These are phyloP conservation scores for Esox masquinongy DNA, from an alignment of 2,797 vertebrate species.

Conservation along the genomic window DNA sequence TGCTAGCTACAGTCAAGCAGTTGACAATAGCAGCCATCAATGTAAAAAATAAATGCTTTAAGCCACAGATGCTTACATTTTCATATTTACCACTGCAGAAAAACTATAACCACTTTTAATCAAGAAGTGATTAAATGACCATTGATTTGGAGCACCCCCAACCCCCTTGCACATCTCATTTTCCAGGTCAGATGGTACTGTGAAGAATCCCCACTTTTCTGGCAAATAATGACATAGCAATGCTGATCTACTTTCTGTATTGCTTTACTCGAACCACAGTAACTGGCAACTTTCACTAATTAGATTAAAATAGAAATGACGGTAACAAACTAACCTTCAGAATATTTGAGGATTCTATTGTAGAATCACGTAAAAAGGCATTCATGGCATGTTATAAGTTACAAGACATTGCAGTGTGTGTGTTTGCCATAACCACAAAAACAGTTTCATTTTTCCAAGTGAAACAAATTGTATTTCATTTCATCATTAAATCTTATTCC, in stretches of 20 bases:
- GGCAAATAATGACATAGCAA: no score
- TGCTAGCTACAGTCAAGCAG: no score
- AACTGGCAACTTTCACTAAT: background rate
- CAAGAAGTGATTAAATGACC: no score
- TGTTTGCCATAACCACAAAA: background rate
- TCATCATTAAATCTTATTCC: background rate
- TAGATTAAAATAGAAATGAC: background rate
- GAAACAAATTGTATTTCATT: background rate
- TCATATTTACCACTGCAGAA: no score
- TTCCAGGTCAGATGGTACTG: no score
- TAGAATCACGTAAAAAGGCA: background rate
- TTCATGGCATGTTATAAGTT: background rate
- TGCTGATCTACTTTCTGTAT: background rate
- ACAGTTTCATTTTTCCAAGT: background rate
- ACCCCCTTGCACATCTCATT: no score
- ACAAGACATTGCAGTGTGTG: background rate
- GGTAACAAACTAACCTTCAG: background rate
- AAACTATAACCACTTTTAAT: no score
- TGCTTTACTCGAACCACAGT: background rate
- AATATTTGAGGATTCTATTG: constrained; percentile 7
- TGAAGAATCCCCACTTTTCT: no score
- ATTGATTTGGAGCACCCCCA: no score
- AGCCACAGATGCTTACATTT: no score
- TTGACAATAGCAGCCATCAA: no score
- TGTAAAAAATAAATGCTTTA: no score